Base-by-base conservation (phyloP, 2,797 vertebrate genomes). In the Argentina silus region DNA sequence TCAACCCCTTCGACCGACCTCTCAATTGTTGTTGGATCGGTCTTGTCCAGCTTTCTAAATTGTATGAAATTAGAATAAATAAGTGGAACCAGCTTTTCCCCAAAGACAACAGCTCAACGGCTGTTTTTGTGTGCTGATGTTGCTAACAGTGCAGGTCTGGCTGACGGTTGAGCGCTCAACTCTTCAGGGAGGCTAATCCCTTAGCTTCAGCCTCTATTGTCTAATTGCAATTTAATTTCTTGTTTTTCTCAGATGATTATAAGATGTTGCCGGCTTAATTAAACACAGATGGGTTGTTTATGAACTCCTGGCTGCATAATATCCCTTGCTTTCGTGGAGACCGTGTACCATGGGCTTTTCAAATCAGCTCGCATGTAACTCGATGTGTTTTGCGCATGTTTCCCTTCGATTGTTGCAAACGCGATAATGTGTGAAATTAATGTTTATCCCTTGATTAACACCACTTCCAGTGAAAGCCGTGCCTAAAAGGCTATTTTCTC, bases 171-270 rank as follows among this genome's bases (percentile, higher is more conserved):
- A 81, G 80, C 78, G 14, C 9, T 11, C 7, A 66, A 74, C 81
- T 86, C 90, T 85, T 84, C 51, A 73, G 89, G 88, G 92, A 87
- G 43, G 6, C 74, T 70, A 83, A 70, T 91, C 89, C 90, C 91
- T 75, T 0, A 63, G 84, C 84, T 83, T 82, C 65, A 53, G 75
- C 76, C 81, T 78, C n/a, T 88, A 88, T 82, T 78, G 82, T 88
- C 84, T 90, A 92, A 92, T 92, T 91, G 85, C 87, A 82, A 72
- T 90, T 90, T 91, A 90, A 91, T 91, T 90, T 86, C 79, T 88
- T 83, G 83, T 83, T 87, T 86, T 90, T 84, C 79, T 85, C 62
- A 44, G 72, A 66, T 86, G 80, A 90, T 90, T 86, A 76, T 79
- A 77, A 84, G 78, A 86, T 88, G 85, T 86, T 83, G 83, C 83